Conservation (phyloP, 2,797 vertebrate genomes). For the Coccyzus lansbergi region DNA sequence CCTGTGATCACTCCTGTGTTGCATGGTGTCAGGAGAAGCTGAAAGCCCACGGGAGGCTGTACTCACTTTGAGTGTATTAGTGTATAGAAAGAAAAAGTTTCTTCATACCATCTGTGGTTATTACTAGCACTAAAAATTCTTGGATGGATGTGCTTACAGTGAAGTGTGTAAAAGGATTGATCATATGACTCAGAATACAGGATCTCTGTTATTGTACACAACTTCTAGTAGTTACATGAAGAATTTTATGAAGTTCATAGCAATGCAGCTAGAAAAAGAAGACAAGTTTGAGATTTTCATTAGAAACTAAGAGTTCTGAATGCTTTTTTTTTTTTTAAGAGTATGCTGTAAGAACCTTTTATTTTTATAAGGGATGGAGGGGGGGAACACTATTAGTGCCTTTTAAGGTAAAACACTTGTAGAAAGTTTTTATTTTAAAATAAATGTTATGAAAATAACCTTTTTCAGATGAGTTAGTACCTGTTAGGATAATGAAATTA, state of each 20-base stretch:
- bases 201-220: not conserved
- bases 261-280: not conserved
- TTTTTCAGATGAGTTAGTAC: not conserved
- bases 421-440: not conserved
- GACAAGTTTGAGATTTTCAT: not conserved
- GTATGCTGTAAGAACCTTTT: not conserved
- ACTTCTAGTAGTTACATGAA: not conserved
- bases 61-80: not conserved
- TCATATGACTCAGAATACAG: not conserved
- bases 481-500: not conserved
- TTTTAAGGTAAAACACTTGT: not conserved
- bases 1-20: not conserved
- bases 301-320: not conserved
- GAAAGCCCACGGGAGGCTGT: not conserved
- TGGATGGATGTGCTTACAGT: not conserved
- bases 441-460: not conserved
- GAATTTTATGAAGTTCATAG: not conserved
- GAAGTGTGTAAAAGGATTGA: not conserved
- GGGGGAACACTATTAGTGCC: not conserved
- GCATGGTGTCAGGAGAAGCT: not conserved
- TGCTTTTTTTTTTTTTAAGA: not conserved
- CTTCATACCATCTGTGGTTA: not conserved
- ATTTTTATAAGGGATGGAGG: not conserved
- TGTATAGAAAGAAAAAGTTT: not conserved
- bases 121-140: not conserved